Evolutionary conservation across 2,797 vertebrate species (phyloP).

Genomic region (Gobionotothen gibberifrons): DNA sequence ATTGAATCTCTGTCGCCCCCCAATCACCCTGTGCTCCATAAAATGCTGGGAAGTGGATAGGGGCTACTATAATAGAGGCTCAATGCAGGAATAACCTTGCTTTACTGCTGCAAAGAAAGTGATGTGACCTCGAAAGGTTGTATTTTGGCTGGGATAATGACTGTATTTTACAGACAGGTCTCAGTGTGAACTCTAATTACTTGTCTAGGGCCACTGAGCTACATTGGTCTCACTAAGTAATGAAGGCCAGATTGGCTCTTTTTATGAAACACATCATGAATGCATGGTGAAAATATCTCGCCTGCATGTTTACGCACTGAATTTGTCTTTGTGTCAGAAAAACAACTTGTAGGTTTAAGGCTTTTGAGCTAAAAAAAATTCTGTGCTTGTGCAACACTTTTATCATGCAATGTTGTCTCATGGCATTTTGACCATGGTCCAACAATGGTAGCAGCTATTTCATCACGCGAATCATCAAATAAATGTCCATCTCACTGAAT

Average conservation of each 20-base stretch:
- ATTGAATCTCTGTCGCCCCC: constrained; percentile 91
- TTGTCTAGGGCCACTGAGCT: constrained; percentile 73
- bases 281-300: constrained; percentile 43
- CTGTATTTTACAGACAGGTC: constrained; percentile 85
- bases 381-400: not conserved
- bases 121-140: constrained; percentile 97
- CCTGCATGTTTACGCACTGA: not conserved
- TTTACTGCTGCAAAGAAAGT: constrained; percentile 95
- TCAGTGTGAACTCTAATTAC: constrained; percentile 83
- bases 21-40: constrained; percentile 93
- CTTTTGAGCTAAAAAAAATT: not conserved
- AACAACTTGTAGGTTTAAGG: not conserved
- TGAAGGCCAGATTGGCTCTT: constrained; percentile 70
- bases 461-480: constrained; percentile 8
- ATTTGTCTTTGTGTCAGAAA: not conserved
- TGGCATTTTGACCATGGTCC: not conserved
- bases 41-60: constrained; percentile 93
- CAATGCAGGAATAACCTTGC: constrained; percentile 97
- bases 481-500: not conserved
- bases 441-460: not conserved
- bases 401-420: not conserved
- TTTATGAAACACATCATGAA: constrained; percentile 61
- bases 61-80: constrained; percentile 91
- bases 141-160: constrained; percentile 92
- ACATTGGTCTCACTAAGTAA: constrained; percentile 73